Conservation (phyloP, 2,113 vertebrate species). For the Sinocyclocheilus anshuiensis region DNA sequence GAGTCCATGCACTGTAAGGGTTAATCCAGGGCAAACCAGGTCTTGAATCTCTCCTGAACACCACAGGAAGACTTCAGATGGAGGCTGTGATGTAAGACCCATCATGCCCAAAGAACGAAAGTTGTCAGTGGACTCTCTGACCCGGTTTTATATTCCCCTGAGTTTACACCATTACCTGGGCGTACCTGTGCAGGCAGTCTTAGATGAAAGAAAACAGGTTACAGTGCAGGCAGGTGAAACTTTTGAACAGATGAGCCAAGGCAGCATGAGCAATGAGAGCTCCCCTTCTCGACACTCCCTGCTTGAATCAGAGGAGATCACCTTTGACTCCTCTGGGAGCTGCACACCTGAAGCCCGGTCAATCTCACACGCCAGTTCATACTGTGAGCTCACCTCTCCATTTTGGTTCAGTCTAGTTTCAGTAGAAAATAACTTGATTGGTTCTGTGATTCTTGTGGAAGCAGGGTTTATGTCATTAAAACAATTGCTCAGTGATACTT, state of each 20-base stretch:
- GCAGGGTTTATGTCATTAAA: conserved; percentile 36
- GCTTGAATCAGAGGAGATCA: conserved; percentile 52
- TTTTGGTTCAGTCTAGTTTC: conserved; percentile 24
- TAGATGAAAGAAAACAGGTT: neutral
- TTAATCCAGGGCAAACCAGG: conserved; percentile 48
- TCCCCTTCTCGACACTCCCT: conserved; percentile 38
- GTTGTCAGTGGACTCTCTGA: conserved; percentile 35
- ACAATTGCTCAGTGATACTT: neutral
- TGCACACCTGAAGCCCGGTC: conserved; percentile 49
- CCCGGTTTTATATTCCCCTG: conserved; percentile 62
- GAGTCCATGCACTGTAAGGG: conserved; percentile 44
- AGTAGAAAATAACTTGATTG: conserved; percentile 25
- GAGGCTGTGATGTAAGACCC: neutral
- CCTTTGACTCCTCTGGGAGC: conserved; percentile 50
- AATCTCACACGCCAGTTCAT: conserved; percentile 62
- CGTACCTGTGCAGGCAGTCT: conserved; percentile 38
- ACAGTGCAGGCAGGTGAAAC: neutral
- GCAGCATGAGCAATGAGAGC: conserved; percentile 33
- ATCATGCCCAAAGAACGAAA: conserved; percentile 33
- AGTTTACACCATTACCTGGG: conserved; percentile 45
- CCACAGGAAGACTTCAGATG: conserved; percentile 35
- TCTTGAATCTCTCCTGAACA: conserved; percentile 44
- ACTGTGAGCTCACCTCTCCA: conserved; percentile 63
- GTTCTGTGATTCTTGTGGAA: conserved; percentile 43
- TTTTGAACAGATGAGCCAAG: conserved; percentile 36